Conservation (phyloP, 2,113 vertebrate species). For the Laterallus jamaicensis region DNA sequence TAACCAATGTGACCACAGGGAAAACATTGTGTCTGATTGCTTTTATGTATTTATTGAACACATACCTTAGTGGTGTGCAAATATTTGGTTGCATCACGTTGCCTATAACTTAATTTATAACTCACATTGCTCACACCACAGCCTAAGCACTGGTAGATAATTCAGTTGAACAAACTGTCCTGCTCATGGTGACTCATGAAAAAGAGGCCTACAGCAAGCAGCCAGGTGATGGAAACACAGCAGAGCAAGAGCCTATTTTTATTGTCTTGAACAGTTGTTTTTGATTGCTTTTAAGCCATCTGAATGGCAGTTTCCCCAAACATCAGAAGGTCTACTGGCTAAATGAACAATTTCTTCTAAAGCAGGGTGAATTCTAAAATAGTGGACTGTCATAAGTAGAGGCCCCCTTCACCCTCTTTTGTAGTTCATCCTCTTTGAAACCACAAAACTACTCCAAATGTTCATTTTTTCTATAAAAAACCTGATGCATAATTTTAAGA, state of each 20-base stretch:
- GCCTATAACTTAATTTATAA: not conserved
- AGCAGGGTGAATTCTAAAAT: not conserved
- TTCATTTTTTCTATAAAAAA: not conserved
- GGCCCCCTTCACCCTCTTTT: not conserved
- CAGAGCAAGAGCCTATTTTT: not conserved
- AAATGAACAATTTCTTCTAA: not conserved
- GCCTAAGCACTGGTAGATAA: not conserved
- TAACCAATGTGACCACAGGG: not conserved
- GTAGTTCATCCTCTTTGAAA: not conserved
- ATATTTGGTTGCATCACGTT: not conserved
- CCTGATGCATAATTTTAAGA: not conserved
- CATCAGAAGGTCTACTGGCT: not conserved
- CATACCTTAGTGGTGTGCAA: constrained; percentile 3
- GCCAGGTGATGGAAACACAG: not conserved
- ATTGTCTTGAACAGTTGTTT: not conserved
- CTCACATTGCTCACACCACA: not conserved
- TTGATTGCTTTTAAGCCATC: not conserved
- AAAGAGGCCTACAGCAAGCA: not conserved
- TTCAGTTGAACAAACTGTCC: constrained; percentile 11
- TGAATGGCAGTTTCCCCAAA: too few species aligned
- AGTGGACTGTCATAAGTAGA: not conserved
- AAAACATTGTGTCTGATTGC: not conserved
- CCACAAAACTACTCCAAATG: not conserved
- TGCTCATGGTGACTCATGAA: not conserved
- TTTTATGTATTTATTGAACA: constrained; percentile 24